Percentiles rank a stretch among this genome's conserved stretches.
Evolutionary conservation across 2,888 invertebrate species (phyloP).

Genomic region (Diogma glabrata): DNA sequence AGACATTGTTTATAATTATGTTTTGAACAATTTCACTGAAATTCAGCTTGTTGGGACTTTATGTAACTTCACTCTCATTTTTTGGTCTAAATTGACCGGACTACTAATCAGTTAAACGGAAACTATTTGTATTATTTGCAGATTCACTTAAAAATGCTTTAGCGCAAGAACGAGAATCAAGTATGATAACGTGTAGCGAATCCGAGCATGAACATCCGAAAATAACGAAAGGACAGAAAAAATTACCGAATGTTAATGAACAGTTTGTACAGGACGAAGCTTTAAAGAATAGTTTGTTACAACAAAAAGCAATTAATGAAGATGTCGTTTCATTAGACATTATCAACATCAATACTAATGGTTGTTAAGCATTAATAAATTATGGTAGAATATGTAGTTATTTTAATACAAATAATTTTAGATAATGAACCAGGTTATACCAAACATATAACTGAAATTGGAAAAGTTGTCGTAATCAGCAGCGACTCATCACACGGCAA

Average conservation of each 20-base stretch:
- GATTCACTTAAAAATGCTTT: neutral
- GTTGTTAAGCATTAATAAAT: neutral
- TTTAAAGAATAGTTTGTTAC: neutral
- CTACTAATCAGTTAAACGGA: too few relatives aligned
- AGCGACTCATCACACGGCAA: neutral
- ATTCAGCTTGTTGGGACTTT: too few relatives aligned
- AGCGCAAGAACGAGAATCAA: neutral
- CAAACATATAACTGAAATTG: neutral
- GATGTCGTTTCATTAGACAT: neutral
- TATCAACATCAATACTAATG: neutral
- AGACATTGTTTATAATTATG: too few relatives aligned
- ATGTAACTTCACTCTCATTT: too few relatives aligned
- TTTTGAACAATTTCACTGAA: too few relatives aligned
- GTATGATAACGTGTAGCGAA: neutral
- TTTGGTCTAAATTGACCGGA: too few relatives aligned
- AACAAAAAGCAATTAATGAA: neutral
- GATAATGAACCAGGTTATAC: neutral
- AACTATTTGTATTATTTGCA: too few relatives aligned
- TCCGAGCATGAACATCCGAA: too few relatives aligned
- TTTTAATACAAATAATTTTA: neutral
- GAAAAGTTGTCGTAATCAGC: neutral
- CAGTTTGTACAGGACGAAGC: neutral
- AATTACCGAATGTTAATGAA: too few relatives aligned
- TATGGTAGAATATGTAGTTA: neutral
- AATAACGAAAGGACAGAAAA: too few relatives aligned